A percentile compares a stretch with the other conserved stretches of the same genome.
phyloP scores from a whole-genome alignment of 2,797 vertebrate genomes.

The Muscicapa striata region DNA sequence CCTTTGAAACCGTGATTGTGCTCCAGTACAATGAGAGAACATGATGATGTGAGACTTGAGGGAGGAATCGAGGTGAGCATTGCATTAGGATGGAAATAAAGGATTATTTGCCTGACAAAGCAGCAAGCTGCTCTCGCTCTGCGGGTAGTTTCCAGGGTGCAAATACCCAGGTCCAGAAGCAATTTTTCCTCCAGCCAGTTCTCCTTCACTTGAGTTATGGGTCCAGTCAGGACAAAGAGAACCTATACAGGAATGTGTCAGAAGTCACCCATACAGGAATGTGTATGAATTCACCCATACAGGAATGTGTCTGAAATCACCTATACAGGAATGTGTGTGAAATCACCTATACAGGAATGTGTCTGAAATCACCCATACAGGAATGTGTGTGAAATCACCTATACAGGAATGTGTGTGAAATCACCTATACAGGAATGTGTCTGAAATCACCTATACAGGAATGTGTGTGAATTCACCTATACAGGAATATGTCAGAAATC shows the following conservation, averaged over 20 bases:
- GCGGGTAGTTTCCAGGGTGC: background rate
- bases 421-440: background rate
- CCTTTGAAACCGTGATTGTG: conserved; percentile 55
- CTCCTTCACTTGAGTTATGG: background rate
- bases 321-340: background rate
- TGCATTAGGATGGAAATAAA: background rate
- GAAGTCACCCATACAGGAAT: background rate
- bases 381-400: background rate
- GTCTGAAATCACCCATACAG: background rate
- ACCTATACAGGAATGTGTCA: background rate
- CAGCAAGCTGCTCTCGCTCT: background rate
- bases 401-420: background rate
- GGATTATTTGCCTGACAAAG: background rate
- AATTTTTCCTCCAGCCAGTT: background rate
- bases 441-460: background rate
- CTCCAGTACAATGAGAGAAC: background rate
- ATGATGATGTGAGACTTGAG: background rate
- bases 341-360: background rate
- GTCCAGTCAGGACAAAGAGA: background rate
- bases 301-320: background rate
- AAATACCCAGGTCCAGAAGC: background rate
- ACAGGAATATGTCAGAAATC: background rate
- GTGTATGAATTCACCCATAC: background rate
- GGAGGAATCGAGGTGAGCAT: background rate
- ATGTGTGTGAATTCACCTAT: background rate